Evolutionary conservation across 2,113 vertebrate genomes (phyloP), one percentile per base, ranked within the genome.

Genomic region (Anolis sagrei): DNA sequence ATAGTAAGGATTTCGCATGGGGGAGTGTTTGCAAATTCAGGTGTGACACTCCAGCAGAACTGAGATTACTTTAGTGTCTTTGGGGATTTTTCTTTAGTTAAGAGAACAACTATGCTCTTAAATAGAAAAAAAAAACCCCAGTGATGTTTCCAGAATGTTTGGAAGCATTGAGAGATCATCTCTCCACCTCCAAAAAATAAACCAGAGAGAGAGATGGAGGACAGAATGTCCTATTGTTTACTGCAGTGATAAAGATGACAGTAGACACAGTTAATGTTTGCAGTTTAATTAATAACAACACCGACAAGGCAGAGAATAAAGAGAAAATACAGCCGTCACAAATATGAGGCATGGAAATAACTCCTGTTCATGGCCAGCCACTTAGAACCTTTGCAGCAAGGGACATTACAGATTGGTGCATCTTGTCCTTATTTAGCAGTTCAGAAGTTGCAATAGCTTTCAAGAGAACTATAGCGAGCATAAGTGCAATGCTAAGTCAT

Each of bases 91-190:
- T 93, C 85, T 87, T 85, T 90, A 95, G 89, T 92, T 92, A 93
- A 92, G 90, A 91, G 89, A 91, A 44, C 39, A 44, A 61, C 77
- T 92, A 90, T 90, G 92, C 91, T 87, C 91, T 94, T 48, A 39
- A 93, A 93, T 83, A 87, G 89, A 88, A 83, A 93, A 94, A 93
- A 44, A 44, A 44, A 5, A n/a, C n/a, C n/a, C 39, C 78, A 34
- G 88, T 21, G 69, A 13, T 58, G 54, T 83, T 93, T 87, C 58
- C 27, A 68, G 88, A 92, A 78, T 76, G 92, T 92, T 18, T 94
- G 89, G 90, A 93, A 91, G 92, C 92, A 85, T 70, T 23, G 0
- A 64, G 34, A 79, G 51, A 54, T 79, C 78, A 23, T 39, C 25
- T 48, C 36, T 27, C 25, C 62, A 48, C 36, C 39, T 3, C 4